Percentiles rank a stretch among this genome's conserved stretches.
Evolutionary conservation across 2,888 invertebrate species (phyloP).

Genomic region (Abrostola triplasia): DNA sequence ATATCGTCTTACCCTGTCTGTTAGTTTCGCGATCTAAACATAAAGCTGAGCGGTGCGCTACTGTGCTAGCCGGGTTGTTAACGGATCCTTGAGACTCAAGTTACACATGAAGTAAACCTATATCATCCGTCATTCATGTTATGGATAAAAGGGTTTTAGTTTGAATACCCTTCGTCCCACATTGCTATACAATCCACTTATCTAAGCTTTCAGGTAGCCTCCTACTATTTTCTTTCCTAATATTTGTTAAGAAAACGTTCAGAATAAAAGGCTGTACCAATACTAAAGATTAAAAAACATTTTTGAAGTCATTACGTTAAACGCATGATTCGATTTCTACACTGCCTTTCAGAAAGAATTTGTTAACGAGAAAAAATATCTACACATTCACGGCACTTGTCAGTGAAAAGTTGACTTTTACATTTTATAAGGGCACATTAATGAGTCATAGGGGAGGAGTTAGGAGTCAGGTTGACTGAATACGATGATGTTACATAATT

Average conservation of each 20-base stretch:
- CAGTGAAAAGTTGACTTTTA: not conserved
- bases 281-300: conserved; percentile 9
- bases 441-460: not conserved
- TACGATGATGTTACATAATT: conserved; percentile 1
- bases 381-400: not conserved
- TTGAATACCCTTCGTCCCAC: conserved; percentile 18
- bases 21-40: not conserved
- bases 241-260: conserved; percentile 31
- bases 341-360: not conserved
- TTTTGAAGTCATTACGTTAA: conserved; percentile 15
- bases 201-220: conserved; percentile 22
- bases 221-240: conserved; percentile 19
- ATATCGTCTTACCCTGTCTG: not conserved
- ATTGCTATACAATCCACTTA: conserved; percentile 41
- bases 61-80: not conserved
- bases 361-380: not conserved
- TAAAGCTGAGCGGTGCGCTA: not conserved
- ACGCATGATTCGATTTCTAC: conserved; percentile 11
- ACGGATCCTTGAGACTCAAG: conserved; percentile 13
- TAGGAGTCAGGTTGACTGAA: not conserved
- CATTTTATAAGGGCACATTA: conserved; percentile 3
- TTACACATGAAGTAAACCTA: conserved; percentile 17
- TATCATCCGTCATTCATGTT: conserved; percentile 32
- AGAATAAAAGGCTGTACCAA: conserved; percentile 21
- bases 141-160: conserved; percentile 38